Base-by-base conservation (phyloP, 2,797 vertebrate species). In the Acropternis orthonyx region DNA sequence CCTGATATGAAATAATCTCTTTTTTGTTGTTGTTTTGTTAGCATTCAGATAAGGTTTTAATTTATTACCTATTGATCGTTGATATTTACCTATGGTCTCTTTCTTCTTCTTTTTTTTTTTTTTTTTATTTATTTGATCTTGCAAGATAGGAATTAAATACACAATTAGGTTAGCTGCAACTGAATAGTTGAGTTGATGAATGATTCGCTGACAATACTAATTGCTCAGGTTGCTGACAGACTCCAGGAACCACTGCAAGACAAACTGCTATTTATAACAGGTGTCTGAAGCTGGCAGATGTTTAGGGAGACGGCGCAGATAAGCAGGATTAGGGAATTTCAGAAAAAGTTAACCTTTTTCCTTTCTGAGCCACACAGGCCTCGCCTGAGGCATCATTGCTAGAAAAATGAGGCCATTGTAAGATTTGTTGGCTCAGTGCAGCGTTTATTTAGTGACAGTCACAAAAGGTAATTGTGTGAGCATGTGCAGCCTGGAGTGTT, bases 321-420 rank as follows among this genome's bases (percentile, higher is more conserved):
- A 97, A 94, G 63, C 41, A 39, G 37, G 69, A 76, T 39, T 63
- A 75, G 76, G 92, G 83, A 94, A 88, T 86, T 96, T 77, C 52
- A 90, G 71, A n/a, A 86, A 63, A 94, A 90, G 74, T 88, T 93
- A 76, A 95, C 77, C 77, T 92, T 91, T 89, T 87, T 37, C 49
- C 74, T 93, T 90, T 92, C 89, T 92, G 82, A 59, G 69, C 79
- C 41, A 34, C 2, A 0, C 15, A 73, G 37, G 58, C 69, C 85
- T 88, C 0, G 14, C 74, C 74, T 27, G 80, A 88, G 69, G 89
- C 18, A 1, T 83, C 84, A n/a, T 34, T 49, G 37, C 44, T 71
- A 15, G 73, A 54, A 92, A 96, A 97, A 96, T 61, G 59, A 93
- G 91, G 89, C 79, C 77, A 77, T 14, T 96, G 76, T 92, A 43